Percentiles rank a stretch among this genome's conserved stretches.
Conservation (phyloP, 1,140 invertebrate species). For the Teleopsis dalmanni region DNA sequence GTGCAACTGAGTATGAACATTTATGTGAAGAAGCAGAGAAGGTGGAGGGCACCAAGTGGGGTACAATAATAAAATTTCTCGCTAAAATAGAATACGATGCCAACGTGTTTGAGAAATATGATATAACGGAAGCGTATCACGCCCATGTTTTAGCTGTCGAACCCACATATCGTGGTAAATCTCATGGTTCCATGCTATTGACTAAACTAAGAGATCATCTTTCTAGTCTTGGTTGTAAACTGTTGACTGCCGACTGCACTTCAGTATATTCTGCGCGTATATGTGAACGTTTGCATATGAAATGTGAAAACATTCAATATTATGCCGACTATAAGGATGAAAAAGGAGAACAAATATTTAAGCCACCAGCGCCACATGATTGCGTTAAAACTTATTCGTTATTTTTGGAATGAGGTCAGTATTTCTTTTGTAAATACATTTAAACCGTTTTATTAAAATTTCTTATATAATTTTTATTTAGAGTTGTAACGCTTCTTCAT, state of each 20-base stretch:
- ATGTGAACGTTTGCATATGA: slow-evolving; percentile 17
- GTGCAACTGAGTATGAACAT: slow-evolving; percentile 4
- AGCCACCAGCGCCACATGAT: slow-evolving; percentile 23
- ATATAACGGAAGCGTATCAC: slow-evolving; percentile 8
- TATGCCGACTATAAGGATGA: slow-evolving; percentile 22
- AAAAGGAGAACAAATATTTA: slow-evolving; percentile 19
- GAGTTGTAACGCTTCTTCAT: too few species aligned
- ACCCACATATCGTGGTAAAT: slow-evolving; percentile 2
- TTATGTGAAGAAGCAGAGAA: slow-evolving; percentile 3
- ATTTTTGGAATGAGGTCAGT: too few species aligned
- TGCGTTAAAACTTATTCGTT: slow-evolving; percentile 23
- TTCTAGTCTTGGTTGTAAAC: slow-evolving; percentile 1
- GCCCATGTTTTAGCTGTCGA: slow-evolving; percentile 10
- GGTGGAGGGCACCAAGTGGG: not conserved
- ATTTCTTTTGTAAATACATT: too few species aligned
- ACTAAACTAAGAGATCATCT: slow-evolving; percentile 1
- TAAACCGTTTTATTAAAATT: too few species aligned
- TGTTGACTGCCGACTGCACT: slow-evolving; percentile 25
- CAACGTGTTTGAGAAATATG: slow-evolving; percentile 1
- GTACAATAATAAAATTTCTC: not conserved
- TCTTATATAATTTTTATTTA: too few species aligned
- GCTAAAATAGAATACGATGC: not conserved
- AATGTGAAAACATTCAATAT: slow-evolving; percentile 16
- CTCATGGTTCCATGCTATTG: slow-evolving; percentile 8
- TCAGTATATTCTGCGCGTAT: slow-evolving; percentile 25